Evolutionary conservation across 2,888 invertebrate species (phyloP).

Genomic region (Lithodes maja): DNA sequence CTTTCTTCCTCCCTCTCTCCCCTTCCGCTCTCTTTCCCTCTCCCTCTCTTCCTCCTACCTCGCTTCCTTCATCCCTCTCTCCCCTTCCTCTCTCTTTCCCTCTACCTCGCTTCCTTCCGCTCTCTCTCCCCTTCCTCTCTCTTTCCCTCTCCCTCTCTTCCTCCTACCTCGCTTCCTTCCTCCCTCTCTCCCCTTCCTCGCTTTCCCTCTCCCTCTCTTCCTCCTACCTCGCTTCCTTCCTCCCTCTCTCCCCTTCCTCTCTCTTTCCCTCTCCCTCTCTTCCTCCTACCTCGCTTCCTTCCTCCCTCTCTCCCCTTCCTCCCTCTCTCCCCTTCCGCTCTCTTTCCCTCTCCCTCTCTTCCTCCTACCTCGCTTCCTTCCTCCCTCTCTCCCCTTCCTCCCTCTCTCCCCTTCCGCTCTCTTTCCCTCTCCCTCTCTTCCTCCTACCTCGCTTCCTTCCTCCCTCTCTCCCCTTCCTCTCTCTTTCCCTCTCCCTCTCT

Average conservation of each 20-base stretch:
- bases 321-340: no score
- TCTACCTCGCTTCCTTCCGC: neutral
- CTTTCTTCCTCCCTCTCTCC: neutral
- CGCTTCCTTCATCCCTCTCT: neutral
- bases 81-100: neutral
- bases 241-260: neutral
- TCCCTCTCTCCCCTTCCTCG: neutral
- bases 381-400: no score
- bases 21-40: neutral
- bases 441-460: no score
- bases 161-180: neutral
- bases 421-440: no score
- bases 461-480: no score
- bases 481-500: no score
- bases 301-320: neutral
- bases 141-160: neutral
- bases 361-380: no score
- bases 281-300: neutral
- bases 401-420: no score
- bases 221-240: no score
- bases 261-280: neutral
- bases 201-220: neutral
- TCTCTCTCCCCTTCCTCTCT: neutral
- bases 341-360: no score
- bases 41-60: neutral